Evolutionary conservation across 2,113 vertebrate genomes (phyloP).

Genomic region (Xyrauchen texanus): DNA sequence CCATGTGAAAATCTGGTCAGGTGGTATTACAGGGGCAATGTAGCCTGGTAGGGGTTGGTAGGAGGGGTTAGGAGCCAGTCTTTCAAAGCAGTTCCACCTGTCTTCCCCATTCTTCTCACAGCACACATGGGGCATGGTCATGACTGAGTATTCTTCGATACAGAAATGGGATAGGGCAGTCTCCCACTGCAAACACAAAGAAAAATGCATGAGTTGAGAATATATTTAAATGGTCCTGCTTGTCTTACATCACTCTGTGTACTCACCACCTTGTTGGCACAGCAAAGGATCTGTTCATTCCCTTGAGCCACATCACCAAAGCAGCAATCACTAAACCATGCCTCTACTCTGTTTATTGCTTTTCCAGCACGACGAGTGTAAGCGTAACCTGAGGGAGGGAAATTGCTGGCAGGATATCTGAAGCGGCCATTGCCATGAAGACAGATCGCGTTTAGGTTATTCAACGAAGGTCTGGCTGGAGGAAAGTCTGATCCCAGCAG

Average conservation of each 20-base stretch:
- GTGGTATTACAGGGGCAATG: constrained; percentile 6
- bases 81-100: constrained; percentile 64
- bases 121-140: constrained; percentile 58
- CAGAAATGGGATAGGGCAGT: constrained; percentile 65
- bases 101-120: constrained; percentile 42
- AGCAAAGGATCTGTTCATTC: constrained; percentile 65
- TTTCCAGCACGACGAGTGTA: constrained; percentile 74
- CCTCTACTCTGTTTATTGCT: constrained; percentile 73
- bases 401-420: constrained; percentile 66
- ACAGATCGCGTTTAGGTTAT: constrained; percentile 73
- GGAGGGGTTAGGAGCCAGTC: constrained; percentile 54
- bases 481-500: constrained; percentile 67
- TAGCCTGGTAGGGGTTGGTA: constrained; percentile 55
- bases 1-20: constrained; percentile 56
- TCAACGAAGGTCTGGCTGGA: constrained; percentile 67
- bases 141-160: constrained; percentile 60
- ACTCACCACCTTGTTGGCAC: constrained; percentile 73
- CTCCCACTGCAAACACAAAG: constrained; percentile 63
- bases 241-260: background rate
- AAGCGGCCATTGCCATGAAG: constrained; percentile 49
- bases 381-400: constrained; percentile 66
- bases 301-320: fast-evolving
- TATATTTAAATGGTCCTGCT: background rate
- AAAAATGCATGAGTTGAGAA: too few species aligned
- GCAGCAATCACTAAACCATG: constrained; percentile 70